Conservation (phyloP, 2,113 vertebrate genomes). For the Ageneiosus marmoratus region DNA sequence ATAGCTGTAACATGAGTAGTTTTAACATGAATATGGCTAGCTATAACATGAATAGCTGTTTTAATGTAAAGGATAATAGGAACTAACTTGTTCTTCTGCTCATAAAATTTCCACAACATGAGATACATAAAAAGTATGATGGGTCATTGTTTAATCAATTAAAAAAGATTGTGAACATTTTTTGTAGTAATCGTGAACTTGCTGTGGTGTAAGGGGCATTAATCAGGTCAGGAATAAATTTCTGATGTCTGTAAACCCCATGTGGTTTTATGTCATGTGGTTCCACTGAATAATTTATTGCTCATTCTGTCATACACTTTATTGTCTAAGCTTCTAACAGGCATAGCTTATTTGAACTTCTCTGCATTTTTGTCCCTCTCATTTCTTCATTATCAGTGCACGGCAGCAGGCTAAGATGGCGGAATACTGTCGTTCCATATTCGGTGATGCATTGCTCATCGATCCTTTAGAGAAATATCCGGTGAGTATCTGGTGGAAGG, state of each 20-base stretch:
- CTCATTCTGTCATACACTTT: not conserved
- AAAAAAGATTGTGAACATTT: too few relatives aligned
- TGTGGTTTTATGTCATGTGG: not conserved
- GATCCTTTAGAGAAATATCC: constrained; percentile 87
- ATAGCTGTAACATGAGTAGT: too few relatives aligned
- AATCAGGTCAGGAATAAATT: too few relatives aligned
- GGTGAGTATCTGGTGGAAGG: constrained; percentile 63
- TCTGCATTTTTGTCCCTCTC: not conserved
- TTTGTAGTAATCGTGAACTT: too few relatives aligned
- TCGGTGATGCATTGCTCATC: constrained; percentile 84
- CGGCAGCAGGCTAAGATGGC: constrained; percentile 92
- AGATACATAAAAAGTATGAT: too few relatives aligned
- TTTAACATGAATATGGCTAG: too few relatives aligned
- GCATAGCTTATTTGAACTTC: not conserved
- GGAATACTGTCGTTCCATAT: constrained; percentile 85
- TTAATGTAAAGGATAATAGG: too few relatives aligned
- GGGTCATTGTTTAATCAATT: too few relatives aligned
- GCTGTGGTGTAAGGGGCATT: too few relatives aligned
- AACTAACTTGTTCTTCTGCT: too few relatives aligned
- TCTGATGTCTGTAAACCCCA: not conserved
- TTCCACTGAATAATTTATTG: not conserved
- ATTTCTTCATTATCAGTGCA: constrained; percentile 66
- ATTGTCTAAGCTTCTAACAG: not conserved
- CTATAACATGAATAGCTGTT: too few relatives aligned
- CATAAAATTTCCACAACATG: too few relatives aligned